These are phyloP conservation scores for Brachyrhaphis roseni DNA, from an alignment of 2,797 vertebrate genomes.

Conservation along the genomic window DNA sequence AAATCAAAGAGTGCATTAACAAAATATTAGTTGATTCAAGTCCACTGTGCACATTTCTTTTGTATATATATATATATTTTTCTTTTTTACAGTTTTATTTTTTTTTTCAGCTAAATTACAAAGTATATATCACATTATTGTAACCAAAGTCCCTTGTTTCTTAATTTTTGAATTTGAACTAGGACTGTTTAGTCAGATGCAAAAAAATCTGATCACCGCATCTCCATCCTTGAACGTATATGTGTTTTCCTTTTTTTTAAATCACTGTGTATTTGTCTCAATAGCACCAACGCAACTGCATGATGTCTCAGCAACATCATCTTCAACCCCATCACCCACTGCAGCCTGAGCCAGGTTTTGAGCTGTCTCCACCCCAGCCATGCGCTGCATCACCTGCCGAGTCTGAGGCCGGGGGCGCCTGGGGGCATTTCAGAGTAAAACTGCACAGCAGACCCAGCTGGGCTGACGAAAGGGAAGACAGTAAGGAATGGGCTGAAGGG, in stretches of 20 bases:
- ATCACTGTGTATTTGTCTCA: conserved; percentile 13
- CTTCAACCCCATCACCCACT: conserved; percentile 84
- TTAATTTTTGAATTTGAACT: not conserved
- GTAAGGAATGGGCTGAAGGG: conserved; percentile 61
- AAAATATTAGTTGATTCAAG: not conserved
- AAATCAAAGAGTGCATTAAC: not conserved
- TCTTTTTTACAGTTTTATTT: not conserved
- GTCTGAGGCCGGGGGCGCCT: conserved; percentile 82
- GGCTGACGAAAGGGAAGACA: conserved; percentile 47
- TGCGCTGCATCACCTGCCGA: conserved; percentile 89
- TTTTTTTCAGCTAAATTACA: not conserved
- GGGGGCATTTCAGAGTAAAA: conserved; percentile 78
- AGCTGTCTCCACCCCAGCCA: conserved; percentile 88
- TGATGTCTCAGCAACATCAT: conserved; percentile 86
- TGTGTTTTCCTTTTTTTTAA: not conserved
- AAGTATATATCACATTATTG: not conserved
- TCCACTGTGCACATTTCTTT: not conserved
- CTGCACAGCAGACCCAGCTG: conserved; percentile 50
- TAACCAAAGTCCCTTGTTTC: not conserved
- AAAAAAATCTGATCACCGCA: not conserved
- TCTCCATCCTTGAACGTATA: not conserved
- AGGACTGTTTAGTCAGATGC: not conserved
- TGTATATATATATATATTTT: not conserved
- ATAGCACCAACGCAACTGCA: conserved; percentile 82
- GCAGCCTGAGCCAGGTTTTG: conserved; percentile 83